These are phyloP conservation scores for Thryonomys swinderianus DNA, from an alignment of 2,113 vertebrate species.

Conservation along the genomic window DNA sequence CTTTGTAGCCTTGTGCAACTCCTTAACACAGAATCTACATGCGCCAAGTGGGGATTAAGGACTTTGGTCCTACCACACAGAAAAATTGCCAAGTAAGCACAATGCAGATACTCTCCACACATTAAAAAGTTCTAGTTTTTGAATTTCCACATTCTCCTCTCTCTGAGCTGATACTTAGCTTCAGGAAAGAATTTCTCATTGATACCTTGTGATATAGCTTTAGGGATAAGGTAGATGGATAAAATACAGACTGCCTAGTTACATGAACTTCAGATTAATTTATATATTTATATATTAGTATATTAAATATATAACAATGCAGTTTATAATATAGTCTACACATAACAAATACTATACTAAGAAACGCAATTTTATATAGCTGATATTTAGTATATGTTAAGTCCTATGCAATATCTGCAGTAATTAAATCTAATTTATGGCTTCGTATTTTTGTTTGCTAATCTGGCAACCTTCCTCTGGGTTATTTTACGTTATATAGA, in stretches of 20 bases:
- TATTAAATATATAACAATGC: background rate
- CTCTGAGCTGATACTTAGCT: background rate
- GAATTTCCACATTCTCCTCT: slow-evolving; percentile 7
- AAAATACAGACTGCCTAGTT: slow-evolving; percentile 32
- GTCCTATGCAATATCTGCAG: background rate
- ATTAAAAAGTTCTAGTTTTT: background rate
- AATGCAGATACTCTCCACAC: background rate
- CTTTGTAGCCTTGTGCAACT: slow-evolving; percentile 49
- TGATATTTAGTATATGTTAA: background rate
- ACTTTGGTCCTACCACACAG: slow-evolving; percentile 44
- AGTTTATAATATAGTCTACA: background rate
- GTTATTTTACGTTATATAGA: background rate
- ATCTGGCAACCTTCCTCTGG: background rate
- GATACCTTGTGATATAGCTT: background rate
- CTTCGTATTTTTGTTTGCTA: slow-evolving; percentile 23
- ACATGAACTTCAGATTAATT: slow-evolving; percentile 33
- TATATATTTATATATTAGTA: background rate
- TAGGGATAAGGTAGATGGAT: slow-evolving; percentile 9
- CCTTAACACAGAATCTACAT: slow-evolving; percentile 45
- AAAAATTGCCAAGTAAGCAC: slow-evolving; percentile 35
- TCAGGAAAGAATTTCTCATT: slow-evolving; percentile 10
- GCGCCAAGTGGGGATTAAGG: slow-evolving; percentile 70
- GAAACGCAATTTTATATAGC: background rate
- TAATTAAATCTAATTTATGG: background rate
- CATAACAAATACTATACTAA: background rate